Base-by-base conservation (phyloP, 2,888 invertebrate species). In the Adelognathus sp. region DNA sequence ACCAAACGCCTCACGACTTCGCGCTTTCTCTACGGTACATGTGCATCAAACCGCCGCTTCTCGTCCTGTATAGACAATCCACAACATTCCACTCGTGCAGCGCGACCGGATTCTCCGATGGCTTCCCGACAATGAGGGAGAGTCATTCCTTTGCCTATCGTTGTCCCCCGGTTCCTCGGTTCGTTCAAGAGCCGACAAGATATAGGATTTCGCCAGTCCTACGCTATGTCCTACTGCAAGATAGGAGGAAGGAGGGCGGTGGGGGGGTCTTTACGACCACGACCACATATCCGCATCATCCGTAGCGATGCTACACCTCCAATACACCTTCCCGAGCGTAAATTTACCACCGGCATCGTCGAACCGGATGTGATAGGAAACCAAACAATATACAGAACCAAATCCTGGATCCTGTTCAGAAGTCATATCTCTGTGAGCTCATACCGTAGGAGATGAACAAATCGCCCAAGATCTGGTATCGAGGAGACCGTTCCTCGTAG, bases 1-100 rank as follows among this genome's bases (percentile, higher is more conserved):
- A 79, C 82, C 81, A 81, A 84, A 83, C 81, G 76, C 80, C 82
- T 81, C 79, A 58, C 21, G 60, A 44, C 29, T 50, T 58, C 61
- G 14, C 41, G n/a, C 16, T 44, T 67, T 76, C 44, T 52, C 33
- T 29, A 31, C 44, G 29, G 21, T 16, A 18, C 21, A 16, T 54
- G 56, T 58, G 7, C 39, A 18, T 41, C 29, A 18, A 21, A 11
- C 44, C n/a, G 24, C 36, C 14, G 24, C 6, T 52, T 66, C 36
- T 16, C 31, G 27, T 27, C 27, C 24, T 36, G 66, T 39, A 52
- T 52, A 39, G 54, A 27, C 39, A 36, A 41, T 14, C 16, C 41
- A 52, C 52, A 14, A 54, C 54, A 16, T 66, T 66, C 50, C 54
- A 41, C 27, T 41, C 18, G 39, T 18, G 5, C 39, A 29, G 18